A percentile compares a stretch with the other conserved stretches of the same genome.
These are phyloP conservation scores for Psylliodes chrysocephalus DNA, from an alignment of 2,888 invertebrate species.

Conservation along the genomic window DNA sequence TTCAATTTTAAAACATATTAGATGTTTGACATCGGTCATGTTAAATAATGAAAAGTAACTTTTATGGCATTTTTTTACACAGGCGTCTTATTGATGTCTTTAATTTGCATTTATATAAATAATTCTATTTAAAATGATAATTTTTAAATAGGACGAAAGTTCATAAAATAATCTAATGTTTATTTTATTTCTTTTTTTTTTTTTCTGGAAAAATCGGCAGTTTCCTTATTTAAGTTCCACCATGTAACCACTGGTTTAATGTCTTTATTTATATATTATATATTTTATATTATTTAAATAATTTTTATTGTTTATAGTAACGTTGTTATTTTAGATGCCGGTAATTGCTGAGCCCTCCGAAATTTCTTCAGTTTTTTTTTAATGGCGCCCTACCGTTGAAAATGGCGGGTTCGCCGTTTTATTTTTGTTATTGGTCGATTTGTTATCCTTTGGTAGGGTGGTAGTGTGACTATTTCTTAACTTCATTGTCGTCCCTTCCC, in stretches of 20 bases:
- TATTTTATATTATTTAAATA: slow-evolving; percentile 60
- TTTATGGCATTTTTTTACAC: not conserved
- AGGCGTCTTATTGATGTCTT: not conserved
- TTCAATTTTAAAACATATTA: too few relatives aligned
- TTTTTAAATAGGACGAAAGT: not conserved
- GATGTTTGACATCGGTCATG: too few relatives aligned
- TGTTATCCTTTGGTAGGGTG: slow-evolving; percentile 25
- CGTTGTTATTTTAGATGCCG: slow-evolving; percentile 46
- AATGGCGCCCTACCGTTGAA: too few relatives aligned
- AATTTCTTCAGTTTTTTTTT: slow-evolving; percentile 30
- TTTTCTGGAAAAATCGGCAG: slow-evolving; percentile 18
- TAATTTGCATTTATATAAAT: slow-evolving; percentile 5
- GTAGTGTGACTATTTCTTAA: slow-evolving; percentile 5
- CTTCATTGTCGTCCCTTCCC: not conserved
- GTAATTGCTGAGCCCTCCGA: slow-evolving; percentile 52
- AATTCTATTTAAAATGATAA: not conserved
- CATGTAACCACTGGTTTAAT: slow-evolving; percentile 28
- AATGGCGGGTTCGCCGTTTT: slow-evolving; percentile 38
- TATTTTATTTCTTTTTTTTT: not conserved
- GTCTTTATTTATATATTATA: slow-evolving; percentile 57
- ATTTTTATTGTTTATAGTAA: slow-evolving; percentile 59
- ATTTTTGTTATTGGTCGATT: slow-evolving; percentile 52
- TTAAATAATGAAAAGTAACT: too few relatives aligned
- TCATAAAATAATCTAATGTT: too few relatives aligned
- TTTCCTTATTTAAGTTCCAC: slow-evolving; percentile 19